Base-by-base conservation (phyloP, 2,113 vertebrate genomes). In the Entomyzon cyanotis region DNA sequence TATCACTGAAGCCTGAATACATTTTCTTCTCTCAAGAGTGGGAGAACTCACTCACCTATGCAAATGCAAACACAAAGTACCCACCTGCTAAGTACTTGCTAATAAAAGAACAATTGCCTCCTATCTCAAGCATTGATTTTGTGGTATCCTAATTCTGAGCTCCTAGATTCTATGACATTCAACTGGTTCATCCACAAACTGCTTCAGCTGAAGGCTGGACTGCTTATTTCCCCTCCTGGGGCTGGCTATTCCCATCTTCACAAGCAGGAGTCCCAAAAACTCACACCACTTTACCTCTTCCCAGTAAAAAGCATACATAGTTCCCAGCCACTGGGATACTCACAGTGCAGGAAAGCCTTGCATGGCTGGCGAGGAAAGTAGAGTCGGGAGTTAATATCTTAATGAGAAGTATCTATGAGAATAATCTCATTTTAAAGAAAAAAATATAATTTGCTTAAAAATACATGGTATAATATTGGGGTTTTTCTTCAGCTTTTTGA, bases 201-300 rank as follows among this genome's bases (percentile, higher is more conserved):
- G 7, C 55, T 77, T 74, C 28, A 55, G 22, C 25, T 74, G 47
- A 41, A 68, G 28, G 10, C 47, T 58, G 59, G 39, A 15, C 18
- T 41, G 11, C 15, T 55, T 49, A 28, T 27, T 9, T 31, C 9
- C 4, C 10, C 6, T 0, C 6, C 7, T 9, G 23, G 4, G 20
- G 5, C 16, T 68, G 39, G 15, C 31, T 60, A 14, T 35, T 69
- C 23, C 28, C 46, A 70, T 31, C n/a, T 33, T 39, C 49, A 64
- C n/a, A 39, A 22, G 31, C n/a, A 42, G n/a, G 9, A 49, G 21
- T 31, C 65, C 46, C 22, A 35, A 35, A 37, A 28, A 15, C 5
- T 58, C 22, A n/a, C 42, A 25, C 30, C 58, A 69, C 15, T 18
- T 49, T 22, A n/a, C 35, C n/a, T 79, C 41, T 27, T 35, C 37